Percentiles rank a stretch among this genome's conserved stretches.
phyloP scores from a whole-genome alignment of 2,888 invertebrate species.

The Chalcosyrphus nemorum region DNA sequence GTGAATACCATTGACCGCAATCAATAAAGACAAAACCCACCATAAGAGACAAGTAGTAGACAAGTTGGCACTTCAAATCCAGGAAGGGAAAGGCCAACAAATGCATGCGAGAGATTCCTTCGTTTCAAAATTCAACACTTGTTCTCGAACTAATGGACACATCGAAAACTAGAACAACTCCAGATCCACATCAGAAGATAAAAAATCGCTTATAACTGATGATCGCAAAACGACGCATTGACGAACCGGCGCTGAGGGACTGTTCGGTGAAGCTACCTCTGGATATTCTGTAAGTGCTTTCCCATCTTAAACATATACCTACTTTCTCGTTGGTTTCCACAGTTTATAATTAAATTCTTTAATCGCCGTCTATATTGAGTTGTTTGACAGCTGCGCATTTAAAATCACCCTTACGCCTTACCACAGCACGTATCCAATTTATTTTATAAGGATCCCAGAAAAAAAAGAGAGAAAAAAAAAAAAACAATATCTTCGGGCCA shows the following conservation, averaged over 20 bases:
- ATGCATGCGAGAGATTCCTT: conserved; percentile 8
- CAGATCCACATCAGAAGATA: conserved; percentile 26
- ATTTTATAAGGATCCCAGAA: neutral
- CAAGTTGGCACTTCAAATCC: conserved; percentile 11
- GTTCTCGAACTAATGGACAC: conserved; percentile 49
- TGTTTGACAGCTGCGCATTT: neutral
- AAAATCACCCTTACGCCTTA: neutral
- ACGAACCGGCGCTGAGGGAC: conserved; percentile 80
- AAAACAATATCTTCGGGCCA: neutral
- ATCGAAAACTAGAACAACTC: conserved; percentile 15
- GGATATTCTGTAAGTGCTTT: conserved; percentile 82
- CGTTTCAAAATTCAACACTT: conserved; percentile 6
- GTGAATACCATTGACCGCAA: conserved; percentile 32
- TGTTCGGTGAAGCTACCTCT: conserved; percentile 82
- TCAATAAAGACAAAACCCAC: conserved; percentile 44
- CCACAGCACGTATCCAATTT: conserved; percentile 19
- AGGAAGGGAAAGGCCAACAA: neutral
- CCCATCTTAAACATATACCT: neutral
- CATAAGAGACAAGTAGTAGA: conserved; percentile 13
- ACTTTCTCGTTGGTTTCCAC: neutral
- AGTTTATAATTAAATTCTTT: neutral
- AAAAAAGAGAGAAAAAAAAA: neutral
- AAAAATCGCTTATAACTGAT: conserved; percentile 69
- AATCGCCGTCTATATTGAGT: neutral
- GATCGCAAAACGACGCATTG: conserved; percentile 75